Base-by-base conservation (phyloP, 2,113 vertebrate species). In the Etia nguti region DNA sequence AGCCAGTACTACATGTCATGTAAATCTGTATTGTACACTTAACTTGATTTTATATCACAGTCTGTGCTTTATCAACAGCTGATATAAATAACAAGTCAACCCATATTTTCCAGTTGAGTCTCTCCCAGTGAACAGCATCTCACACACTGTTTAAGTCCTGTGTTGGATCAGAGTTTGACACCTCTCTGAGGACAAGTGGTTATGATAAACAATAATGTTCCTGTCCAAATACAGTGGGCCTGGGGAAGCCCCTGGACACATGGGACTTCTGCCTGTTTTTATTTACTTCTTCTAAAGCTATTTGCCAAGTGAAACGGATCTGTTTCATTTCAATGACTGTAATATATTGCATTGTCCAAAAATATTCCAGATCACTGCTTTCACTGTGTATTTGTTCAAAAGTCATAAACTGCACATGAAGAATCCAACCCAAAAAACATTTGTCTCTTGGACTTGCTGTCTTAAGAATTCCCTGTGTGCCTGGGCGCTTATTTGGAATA, bases 211-310 rank as follows among this genome's bases (percentile, higher is more conserved):
- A 94, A 80, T 77, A 60, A 54, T 22, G 79, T 88, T 92, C 88
- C 86, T 94, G 52, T 87, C 89, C 92, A 91, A 94, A 94, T 90
- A 93, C 88, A 94, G 91, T 18, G 34, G 36, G 22, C 48, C 13
- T 3, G 18, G 79, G 80, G 29, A 82, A 85, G 46, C 41, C 56
- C 41, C 31, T 20, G 16, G 8, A 65, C n/a, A 26, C 36, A 80
- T 12, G n/a, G 9, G 10, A 20, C 56, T 52, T 46, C 9, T 22
- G 24, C 10, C 10, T 24, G 3, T 73, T 43, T 73, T 31, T 79
- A 36, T 73, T 34, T 62, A 48, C 22, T 36, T 56, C 16, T 48
- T n/a, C 65, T 56, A 20, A 46, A 31, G 16, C 7, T 18, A 13
- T 62, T 48, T 80, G 24, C 6, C 77, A 20, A 16, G 36, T 41